A percentile compares a stretch with the other conserved stretches of the same genome.
phyloP scores from a whole-genome alignment of 2,113 vertebrate genomes.

The Prunella himalayana region DNA sequence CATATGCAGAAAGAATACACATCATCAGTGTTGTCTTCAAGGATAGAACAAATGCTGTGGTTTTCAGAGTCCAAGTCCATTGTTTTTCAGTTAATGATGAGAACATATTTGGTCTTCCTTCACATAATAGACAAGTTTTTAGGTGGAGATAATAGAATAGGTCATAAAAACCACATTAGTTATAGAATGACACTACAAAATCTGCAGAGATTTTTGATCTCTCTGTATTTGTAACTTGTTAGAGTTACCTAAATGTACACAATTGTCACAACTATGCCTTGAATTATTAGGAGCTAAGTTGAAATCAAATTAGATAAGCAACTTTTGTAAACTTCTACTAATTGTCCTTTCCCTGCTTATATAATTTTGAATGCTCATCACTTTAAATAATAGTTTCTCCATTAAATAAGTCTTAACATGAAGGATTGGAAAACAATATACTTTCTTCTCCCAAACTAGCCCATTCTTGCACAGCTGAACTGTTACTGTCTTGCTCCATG shows the following conservation, averaged over 20 bases:
- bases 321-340: neutral
- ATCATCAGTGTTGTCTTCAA: neutral
- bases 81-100: neutral
- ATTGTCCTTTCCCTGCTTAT: neutral
- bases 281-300: neutral
- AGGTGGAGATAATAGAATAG: neutral
- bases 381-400: neutral
- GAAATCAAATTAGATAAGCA: neutral
- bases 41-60: neutral
- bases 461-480: neutral
- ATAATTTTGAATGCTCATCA: neutral
- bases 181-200: neutral
- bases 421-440: neutral
- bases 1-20: neutral
- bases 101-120: neutral
- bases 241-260: neutral
- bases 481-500: neutral
- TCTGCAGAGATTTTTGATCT: neutral
- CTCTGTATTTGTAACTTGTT: neutral
- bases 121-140: neutral
- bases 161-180: neutral
- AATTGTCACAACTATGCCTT: neutral
- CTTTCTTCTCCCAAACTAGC: neutral
- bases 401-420: neutral
- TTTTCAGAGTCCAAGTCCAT: neutral